These are phyloP conservation scores for Drosophila sp. DNA, from an alignment of 1,140 invertebrate genomes.

Conservation along the genomic window DNA sequence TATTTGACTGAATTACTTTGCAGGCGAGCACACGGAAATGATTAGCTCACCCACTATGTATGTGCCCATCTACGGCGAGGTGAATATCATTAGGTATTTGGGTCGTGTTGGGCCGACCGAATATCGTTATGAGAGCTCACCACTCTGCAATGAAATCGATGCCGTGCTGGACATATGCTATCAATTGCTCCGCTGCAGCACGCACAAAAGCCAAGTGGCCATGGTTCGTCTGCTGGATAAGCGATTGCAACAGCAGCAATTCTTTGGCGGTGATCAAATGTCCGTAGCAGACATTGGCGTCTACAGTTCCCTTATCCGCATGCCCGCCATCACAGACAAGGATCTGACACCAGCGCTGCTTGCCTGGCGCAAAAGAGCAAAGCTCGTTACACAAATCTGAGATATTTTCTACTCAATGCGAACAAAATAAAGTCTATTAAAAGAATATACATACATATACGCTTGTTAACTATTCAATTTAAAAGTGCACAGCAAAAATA, in stretches of 20 bases:
- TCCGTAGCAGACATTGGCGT: slow-evolving; percentile 82
- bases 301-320: slow-evolving; percentile 75
- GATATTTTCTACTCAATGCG: slow-evolving; percentile 15
- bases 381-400: slow-evolving; percentile 72
- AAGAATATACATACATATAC: background rate
- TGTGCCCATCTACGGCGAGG: slow-evolving; percentile 83
- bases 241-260: slow-evolving; percentile 73
- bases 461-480: background rate
- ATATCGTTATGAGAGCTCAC: slow-evolving; percentile 75
- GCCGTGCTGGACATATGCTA: slow-evolving; percentile 82
- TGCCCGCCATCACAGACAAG: slow-evolving; percentile 74
- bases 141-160: slow-evolving; percentile 80
- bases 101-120: slow-evolving; percentile 77
- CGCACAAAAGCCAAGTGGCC: slow-evolving; percentile 69
- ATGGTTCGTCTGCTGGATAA: slow-evolving; percentile 74
- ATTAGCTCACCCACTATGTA: slow-evolving; percentile 84
- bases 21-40: slow-evolving; percentile 84
- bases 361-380: slow-evolving; percentile 76
- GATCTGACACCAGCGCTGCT: slow-evolving; percentile 74
- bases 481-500: background rate
- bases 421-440: slow-evolving; percentile 42
- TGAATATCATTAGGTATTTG: slow-evolving; percentile 82
- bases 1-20: background rate
- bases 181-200: slow-evolving; percentile 77
- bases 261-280: slow-evolving; percentile 74